Evolutionary conservation across 2,797 vertebrate genomes (phyloP).

Genomic region (Acanthopagrus latus): DNA sequence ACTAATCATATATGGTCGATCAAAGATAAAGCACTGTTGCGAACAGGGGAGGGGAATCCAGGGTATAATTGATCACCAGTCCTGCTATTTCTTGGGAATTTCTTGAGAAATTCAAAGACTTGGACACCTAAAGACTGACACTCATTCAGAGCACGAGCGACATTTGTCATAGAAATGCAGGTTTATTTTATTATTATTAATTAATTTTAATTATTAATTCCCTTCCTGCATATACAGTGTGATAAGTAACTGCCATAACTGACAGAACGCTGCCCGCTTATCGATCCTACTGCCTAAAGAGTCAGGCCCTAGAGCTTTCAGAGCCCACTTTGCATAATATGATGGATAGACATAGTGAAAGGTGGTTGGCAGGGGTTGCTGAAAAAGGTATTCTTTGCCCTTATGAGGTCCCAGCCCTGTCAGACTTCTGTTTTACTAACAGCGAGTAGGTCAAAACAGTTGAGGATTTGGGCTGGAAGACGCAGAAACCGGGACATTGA

Average conservation of each 20-base stretch:
- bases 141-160: background rate
- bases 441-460: background rate
- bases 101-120: background rate
- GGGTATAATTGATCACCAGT: background rate
- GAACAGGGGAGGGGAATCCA: background rate
- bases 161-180: background rate
- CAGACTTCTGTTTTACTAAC: slow-evolving; percentile 4
- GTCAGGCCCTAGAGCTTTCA: background rate
- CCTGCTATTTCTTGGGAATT: no score
- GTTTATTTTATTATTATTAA: slow-evolving; percentile 6
- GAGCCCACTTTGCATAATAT: slow-evolving; percentile 8
- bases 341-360: slow-evolving; percentile 10
- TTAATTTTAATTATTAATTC: no score
- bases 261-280: background rate
- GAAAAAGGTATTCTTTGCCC: slow-evolving; percentile 5
- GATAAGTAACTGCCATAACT: slow-evolving; percentile 1
- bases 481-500: background rate
- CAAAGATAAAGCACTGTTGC: slow-evolving; percentile 1
- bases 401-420: background rate
- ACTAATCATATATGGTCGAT: slow-evolving; percentile 10
- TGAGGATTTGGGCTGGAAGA: background rate
- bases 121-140: background rate
- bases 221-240: background rate
- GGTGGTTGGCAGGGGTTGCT: background rate
- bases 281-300: background rate